Evolutionary conservation across 1,140 invertebrate species (phyloP), one percentile per base, ranked within the genome.

Genomic region (Zaprionus ornatus): DNA sequence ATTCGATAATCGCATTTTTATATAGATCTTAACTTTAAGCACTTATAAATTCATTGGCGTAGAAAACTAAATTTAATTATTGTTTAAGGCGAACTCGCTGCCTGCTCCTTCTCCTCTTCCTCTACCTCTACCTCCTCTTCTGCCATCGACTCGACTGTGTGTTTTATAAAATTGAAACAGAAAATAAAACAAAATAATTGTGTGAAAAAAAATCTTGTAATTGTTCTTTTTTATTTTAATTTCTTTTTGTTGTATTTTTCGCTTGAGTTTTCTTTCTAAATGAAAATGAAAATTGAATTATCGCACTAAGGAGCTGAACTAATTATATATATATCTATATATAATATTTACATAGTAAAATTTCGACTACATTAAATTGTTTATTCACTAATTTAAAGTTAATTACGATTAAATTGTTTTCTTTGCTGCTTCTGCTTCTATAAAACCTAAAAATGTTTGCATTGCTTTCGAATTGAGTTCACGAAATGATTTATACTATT

Each of bases 391-490:
- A 13, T 27, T 37, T 57, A 54, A 45, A 45, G 15, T 61, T 54
- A 23, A 37, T 35, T 50, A 57, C n/a, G 57, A 35, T 45, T 67
- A 48, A 56, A 21, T 23, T 25, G n/a, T n/a, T 35, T 13, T 42
- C 48, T 23, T 50, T 59, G 50, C 25, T 42, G 61, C 62, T 57
- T 54, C 40, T 54, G 27, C 35, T 25, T 27, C 9, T 25, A 23
- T 13, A 56, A 72, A 66, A 61, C 81, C 79, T 81, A 84, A 77
- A 84, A 72, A 57, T 75, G 70, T 61, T 85, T 85, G 79, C 82
- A 82, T 85, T 87, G 83, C 84, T 87, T 67, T 87, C 72, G 32
- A 82, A 68, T 83, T 86, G 83, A 86, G 84, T 86, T 80, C 73
- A 80, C 32, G 40, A 74, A 61, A 61, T 37, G n/a, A 48, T 10